A percentile compares a stretch with the other conserved stretches of the same genome.
phyloP scores from a whole-genome alignment of 2,797 vertebrate genomes.

The Aythya fuligula region DNA sequence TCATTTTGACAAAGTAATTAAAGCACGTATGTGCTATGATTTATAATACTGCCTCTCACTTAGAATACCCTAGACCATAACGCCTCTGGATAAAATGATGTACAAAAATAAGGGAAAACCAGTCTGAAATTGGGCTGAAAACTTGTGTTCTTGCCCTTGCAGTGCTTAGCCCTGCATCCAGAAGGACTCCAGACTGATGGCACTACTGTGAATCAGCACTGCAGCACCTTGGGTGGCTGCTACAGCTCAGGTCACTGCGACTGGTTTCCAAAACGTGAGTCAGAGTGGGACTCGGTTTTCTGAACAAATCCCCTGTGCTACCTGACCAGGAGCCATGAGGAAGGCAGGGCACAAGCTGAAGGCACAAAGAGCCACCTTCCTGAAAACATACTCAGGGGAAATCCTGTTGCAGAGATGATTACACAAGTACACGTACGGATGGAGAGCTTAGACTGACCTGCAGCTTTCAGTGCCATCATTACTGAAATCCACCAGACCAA shows the following conservation, averaged over 20 bases:
- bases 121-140: not conserved
- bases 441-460: not conserved
- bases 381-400: not conserved
- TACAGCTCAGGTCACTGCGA: not conserved
- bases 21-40: conserved; percentile 3
- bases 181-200: not conserved
- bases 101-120: not conserved
- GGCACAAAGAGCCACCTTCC: not conserved
- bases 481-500: not conserved
- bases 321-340: not conserved
- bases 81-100: not conserved
- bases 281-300: not conserved
- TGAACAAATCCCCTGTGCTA: not conserved
- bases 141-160: not conserved
- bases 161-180: fast-evolving
- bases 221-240: not conserved
- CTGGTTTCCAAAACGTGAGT: not conserved
- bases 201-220: fast-evolving
- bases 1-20: conserved; percentile 69
- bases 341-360: not conserved
- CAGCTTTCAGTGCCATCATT: not conserved
- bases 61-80: not conserved
- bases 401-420: not conserved
- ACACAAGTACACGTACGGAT: not conserved
- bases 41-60: not conserved